Evolutionary conservation across 35 echinoderm and acorn worm species (phyloP), one percentile per base, ranked within the genome.

Genomic region (Ptychodera flava): DNA sequence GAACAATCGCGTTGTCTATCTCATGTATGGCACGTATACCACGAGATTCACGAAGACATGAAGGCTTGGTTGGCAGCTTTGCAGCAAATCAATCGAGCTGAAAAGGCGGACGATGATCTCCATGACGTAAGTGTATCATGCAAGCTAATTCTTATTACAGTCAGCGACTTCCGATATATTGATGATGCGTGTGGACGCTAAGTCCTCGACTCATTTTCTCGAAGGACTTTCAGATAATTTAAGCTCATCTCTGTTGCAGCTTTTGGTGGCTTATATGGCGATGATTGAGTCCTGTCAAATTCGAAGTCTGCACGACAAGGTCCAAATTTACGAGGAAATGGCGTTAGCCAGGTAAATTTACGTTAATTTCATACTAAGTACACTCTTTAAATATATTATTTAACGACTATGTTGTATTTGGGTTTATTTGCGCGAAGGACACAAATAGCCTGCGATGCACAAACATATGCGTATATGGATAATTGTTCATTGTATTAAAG

Each of bases 1-100:
- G 96, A 99, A 86, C 96, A 99, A 81, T 85, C 96, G 12, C 90
- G 96, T 32, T 99, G 96, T 80, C 80, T 99, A 38, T 94, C 92
- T 0, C 88, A 92, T 82, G 35, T 99, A n/a, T 99, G 96, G 96
- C 90, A 99, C 32, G 85, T 88, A 0, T 90, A 99, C 80, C 16
- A 88, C 30, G 75, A 83, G 1, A 77, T 88, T 34, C 78, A 88
- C 29, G 88, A 87, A 79, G 84, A 36, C 37, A 30, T 89, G 30
- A 81, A 88, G 79, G 89, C 92, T 31, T 83, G 94, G 32, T 52
- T 84, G 12, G 90, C 96, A 0, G 93, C 90, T 80, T 45, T 94
- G 45, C 96, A 99, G 31, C 93, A 99, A 85, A 80, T 99, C 15
- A 99, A 99, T 80, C 75, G 93, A 76, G 88, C 92, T 14, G 93